Evolutionary conservation across 1,140 invertebrate genomes (phyloP), one percentile per base, ranked within the genome.

Genomic region (Trachelipus rathkii): DNA sequence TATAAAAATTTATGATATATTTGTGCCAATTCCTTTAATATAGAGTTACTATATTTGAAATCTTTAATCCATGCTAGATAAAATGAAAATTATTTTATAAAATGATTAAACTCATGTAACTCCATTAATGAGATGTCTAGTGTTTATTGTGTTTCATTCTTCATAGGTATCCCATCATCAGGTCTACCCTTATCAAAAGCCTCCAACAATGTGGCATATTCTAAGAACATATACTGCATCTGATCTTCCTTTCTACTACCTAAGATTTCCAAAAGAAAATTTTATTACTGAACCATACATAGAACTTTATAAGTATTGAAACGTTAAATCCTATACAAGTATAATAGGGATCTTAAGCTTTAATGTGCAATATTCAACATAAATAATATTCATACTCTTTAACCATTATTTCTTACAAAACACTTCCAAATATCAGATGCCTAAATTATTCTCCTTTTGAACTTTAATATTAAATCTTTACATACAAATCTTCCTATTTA

Each of bases 151-250:
- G 95, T 95, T 83, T 90, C n/a, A 87, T 69, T 84, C 85, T 68
- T n/a, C n/a, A 87, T 86, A 53, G 90, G 86, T 95, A 98, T 97
- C 76, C 97, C 97, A 79, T 92, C 84, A 87, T 98, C 96, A 43
- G 96, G 96, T 85, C 98, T 95, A 82, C 99, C 98, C 85, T 92
- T 89, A 86, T 99, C 96, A 87, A 98, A 99, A 10, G 99, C 97
- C 97, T 72, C 96, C 95, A 77, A 92, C 89, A 77, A n/a, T n/a
- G n/a, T n/a, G n/a, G 95, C 96, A 87, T 98, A 99, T 85, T 99
- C 96, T 73, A 99, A 87, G 87, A 98, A 98, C 83, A 99, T 92
- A 86, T 96, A 98, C 86, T 95, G 92, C 77, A 90, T 88, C 76
- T 88, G 86, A 0, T 86, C 87, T 82, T 96, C 92, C 69, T 90